Evolutionary conservation across 2,113 vertebrate genomes (phyloP).

Genomic region (Syngnathus typhle): DNA sequence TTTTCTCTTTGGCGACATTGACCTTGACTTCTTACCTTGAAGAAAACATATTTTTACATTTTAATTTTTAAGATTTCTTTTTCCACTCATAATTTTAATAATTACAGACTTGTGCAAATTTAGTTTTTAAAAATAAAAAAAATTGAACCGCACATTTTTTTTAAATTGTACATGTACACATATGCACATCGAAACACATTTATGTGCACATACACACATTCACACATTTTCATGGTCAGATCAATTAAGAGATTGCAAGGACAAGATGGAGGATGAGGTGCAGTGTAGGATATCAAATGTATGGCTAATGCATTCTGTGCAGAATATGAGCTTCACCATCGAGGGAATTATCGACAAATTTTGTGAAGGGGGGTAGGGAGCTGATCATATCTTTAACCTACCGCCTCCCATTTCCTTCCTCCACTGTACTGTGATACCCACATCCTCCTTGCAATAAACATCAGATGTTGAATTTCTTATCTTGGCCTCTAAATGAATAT

Average conservation of each 20-base stretch:
- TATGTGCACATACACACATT: slow-evolving; percentile 14
- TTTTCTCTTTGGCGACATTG: not conserved
- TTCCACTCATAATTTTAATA: too few relatives aligned
- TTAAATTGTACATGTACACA: not conserved
- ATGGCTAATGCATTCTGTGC: slow-evolving; percentile 59
- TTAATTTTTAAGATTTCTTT: too few relatives aligned
- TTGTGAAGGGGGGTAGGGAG: slow-evolving; percentile 25
- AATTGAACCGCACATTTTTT: not conserved
- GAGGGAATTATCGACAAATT: slow-evolving; percentile 46
- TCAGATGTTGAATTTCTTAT: not conserved
- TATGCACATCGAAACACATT: not conserved
- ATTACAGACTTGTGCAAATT: too few relatives aligned
- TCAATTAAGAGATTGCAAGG: slow-evolving; percentile 62
- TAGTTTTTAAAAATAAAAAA: too few relatives aligned
- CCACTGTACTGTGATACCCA: slow-evolving; percentile 31
- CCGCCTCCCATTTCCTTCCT: slow-evolving; percentile 49
- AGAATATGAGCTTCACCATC: slow-evolving; percentile 52
- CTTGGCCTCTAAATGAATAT: not conserved
- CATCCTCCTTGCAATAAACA: not conserved
- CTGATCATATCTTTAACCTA: slow-evolving; percentile 46
- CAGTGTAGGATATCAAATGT: slow-evolving; percentile 34
- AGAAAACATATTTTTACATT: too few relatives aligned
- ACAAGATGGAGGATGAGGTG: slow-evolving; percentile 28
- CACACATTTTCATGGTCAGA: slow-evolving; percentile 29
- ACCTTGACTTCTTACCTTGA: not conserved